These are phyloP conservation scores for Blastobasis lacticolella DNA, from an alignment of 2,888 invertebrate genomes.

Conservation along the genomic window DNA sequence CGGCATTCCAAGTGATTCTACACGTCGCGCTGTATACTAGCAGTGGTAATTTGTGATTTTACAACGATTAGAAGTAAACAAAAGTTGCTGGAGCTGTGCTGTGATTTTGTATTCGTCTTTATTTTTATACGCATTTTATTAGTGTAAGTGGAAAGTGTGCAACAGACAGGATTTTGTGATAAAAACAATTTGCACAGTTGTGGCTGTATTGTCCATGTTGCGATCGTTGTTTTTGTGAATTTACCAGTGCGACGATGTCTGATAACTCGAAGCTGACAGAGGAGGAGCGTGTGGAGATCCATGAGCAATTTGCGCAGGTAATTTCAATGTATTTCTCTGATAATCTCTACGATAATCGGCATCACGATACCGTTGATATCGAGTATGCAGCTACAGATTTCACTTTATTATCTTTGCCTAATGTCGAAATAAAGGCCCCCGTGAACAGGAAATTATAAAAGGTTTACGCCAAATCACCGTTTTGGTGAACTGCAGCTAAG, in stretches of 20 bases:
- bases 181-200: slow-evolving; percentile 18
- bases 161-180: slow-evolving; percentile 14
- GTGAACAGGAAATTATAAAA: too few species aligned
- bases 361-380: neutral
- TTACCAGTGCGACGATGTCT: slow-evolving; percentile 58
- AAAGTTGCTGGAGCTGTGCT: slow-evolving; percentile 21
- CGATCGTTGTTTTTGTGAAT: slow-evolving; percentile 57
- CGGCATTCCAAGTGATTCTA: neutral
- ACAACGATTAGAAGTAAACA: slow-evolving; percentile 2
- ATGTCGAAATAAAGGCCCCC: neutral
- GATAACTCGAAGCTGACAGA: slow-evolving; percentile 75
- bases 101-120: slow-evolving; percentile 29
- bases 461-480: too few species aligned
- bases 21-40: neutral
- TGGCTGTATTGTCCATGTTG: slow-evolving; percentile 40
- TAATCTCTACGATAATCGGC: neutral
- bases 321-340: slow-evolving; percentile 29
- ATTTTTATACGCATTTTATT: slow-evolving; percentile 25
- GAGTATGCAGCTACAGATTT: neutral
- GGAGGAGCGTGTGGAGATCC: slow-evolving; percentile 83
- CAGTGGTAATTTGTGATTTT: slow-evolving; percentile 1
- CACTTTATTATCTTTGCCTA: slow-evolving; percentile 1
- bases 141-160: slow-evolving; percentile 44
- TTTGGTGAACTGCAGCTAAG: too few species aligned
- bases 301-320: slow-evolving; percentile 85